Evolutionary conservation across 2,888 invertebrate genomes (phyloP).

Genomic region (Athetis lepigone): DNA sequence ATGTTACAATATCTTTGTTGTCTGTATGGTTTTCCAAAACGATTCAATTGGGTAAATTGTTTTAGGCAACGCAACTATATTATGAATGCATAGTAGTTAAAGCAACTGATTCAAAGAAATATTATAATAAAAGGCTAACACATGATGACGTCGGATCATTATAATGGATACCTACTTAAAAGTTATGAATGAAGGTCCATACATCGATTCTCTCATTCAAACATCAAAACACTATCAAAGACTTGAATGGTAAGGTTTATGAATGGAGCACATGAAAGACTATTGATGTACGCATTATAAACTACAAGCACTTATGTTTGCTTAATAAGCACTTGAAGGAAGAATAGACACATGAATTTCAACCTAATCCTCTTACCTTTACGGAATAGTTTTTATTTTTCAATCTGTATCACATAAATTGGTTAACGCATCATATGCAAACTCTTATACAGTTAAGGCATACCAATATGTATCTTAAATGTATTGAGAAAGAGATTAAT

Average conservation of each 20-base stretch:
- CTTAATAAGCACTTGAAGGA: conserved; percentile 16
- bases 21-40: neutral
- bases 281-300: conserved; percentile 73
- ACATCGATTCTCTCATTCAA: conserved; percentile 66
- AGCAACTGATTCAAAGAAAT: conserved; percentile 20
- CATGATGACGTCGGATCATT: conserved; percentile 44
- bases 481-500: conserved; percentile 19
- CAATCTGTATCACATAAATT: conserved; percentile 29
- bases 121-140: conserved; percentile 32
- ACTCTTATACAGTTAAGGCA: conserved; percentile 9
- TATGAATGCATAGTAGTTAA: conserved; percentile 7
- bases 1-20: conserved; percentile 9
- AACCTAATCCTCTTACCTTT: conserved; percentile 17
- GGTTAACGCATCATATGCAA: conserved; percentile 39
- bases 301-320: conserved; percentile 51
- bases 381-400: conserved; percentile 20
- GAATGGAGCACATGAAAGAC: conserved; percentile 81
- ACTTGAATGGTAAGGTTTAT: conserved; percentile 80
- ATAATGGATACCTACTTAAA: conserved; percentile 41
- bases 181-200: conserved; percentile 66
- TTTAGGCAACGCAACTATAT: conserved; percentile 1
- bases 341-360: conserved; percentile 26
- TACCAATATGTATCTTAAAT: conserved; percentile 44
- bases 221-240: conserved; percentile 68
- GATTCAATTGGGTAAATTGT: neutral